A percentile compares a stretch with the other conserved stretches of the same genome.
These are phyloP conservation scores for Mesorhabditis spiculigera DNA, from an alignment of 2,888 invertebrate genomes.

Conservation along the genomic window DNA sequence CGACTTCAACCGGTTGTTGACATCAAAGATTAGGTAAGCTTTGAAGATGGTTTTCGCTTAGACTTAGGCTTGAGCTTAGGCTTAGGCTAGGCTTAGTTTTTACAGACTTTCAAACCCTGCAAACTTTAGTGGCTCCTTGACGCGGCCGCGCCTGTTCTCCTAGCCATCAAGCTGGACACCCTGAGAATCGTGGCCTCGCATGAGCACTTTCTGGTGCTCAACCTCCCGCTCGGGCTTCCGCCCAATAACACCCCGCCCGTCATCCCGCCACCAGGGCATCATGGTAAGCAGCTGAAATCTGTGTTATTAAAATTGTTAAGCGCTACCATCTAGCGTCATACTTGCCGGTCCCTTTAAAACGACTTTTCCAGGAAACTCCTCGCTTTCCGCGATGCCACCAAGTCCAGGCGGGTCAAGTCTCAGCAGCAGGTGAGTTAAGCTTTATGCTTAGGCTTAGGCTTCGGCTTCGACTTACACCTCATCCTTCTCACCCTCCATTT, in stretches of 20 bases:
- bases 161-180: constrained; percentile 75
- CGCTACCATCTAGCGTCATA: no score
- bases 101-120: neutral
- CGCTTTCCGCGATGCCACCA: constrained; percentile 7
- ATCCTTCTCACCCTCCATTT: neutral
- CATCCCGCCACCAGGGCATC: neutral
- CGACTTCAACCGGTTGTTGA: constrained; percentile 72
- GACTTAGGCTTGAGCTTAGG: no score
- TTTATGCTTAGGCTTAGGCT: constrained; percentile 1
- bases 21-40: constrained; percentile 65
- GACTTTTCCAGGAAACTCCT: neutral
- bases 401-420: constrained; percentile 19
- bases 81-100: neutral
- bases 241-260: neutral
- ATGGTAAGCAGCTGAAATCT: no score
- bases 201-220: constrained; percentile 87
- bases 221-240: constrained; percentile 70
- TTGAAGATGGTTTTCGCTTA: no score
- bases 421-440: constrained; percentile 9
- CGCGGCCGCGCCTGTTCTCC: constrained; percentile 41
- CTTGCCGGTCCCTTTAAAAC: no score
- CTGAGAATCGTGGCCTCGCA: constrained; percentile 89
- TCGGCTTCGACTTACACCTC: neutral
- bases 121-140: neutral
- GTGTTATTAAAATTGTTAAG: no score